Conservation (phyloP, 1,140 invertebrate genomes). For the Meloidogyne floridensis region DNA sequence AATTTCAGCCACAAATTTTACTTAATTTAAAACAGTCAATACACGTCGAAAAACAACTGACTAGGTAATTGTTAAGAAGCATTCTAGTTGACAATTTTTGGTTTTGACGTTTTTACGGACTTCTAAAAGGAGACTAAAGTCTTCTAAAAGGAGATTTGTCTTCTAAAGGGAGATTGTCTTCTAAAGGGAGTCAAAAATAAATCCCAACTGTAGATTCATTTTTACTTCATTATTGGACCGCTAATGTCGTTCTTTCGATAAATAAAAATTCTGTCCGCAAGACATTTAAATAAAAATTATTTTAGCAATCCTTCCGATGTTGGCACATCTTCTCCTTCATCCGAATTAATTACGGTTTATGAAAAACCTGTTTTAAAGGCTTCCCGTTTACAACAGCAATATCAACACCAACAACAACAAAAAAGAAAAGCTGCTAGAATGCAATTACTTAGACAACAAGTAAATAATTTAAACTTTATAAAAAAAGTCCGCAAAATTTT, state of each 20-base stretch:
- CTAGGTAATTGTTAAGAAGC: neutral
- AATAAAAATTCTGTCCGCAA: too few relatives aligned
- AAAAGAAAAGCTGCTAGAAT: conserved; percentile 50
- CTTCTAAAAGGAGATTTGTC: too few relatives aligned
- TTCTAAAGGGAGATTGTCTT: too few relatives aligned
- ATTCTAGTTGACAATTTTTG: too few relatives aligned
- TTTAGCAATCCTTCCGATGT: neutral
- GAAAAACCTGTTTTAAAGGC: conserved; percentile 55
- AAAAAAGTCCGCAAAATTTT: too few relatives aligned
- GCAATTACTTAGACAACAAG: conserved; percentile 51
- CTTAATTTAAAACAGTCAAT: conserved; percentile 57
- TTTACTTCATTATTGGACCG: too few relatives aligned
- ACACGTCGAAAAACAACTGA: conserved; percentile 55
- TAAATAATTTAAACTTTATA: conserved; percentile 10
- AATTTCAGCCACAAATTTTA: conserved; percentile 59
- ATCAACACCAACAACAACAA: conserved; percentile 47
- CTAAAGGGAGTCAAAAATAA: too few relatives aligned
- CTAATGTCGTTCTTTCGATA: too few relatives aligned
- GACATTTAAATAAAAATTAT: neutral
- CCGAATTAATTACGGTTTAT: conserved; percentile 12
- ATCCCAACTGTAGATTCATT: too few relatives aligned
- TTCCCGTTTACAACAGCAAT: conserved; percentile 43
- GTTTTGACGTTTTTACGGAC: neutral
- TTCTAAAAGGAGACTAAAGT: too few relatives aligned
- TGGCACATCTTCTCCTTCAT: conserved; percentile 11